Conservation (phyloP, 1,140 invertebrate species). For the Atta cephalotes region DNA sequence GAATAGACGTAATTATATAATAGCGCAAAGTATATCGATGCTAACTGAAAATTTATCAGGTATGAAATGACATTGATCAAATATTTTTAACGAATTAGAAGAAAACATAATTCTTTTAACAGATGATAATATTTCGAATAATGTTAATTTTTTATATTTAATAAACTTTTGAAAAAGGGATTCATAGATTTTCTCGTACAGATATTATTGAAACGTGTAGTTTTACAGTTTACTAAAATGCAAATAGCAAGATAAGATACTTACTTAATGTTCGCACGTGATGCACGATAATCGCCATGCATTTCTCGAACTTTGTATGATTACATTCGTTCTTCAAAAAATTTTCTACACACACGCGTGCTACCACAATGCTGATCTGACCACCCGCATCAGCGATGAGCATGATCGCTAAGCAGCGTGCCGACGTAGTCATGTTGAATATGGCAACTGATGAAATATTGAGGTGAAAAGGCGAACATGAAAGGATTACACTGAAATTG, state of each 20-base stretch:
- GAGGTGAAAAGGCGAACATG: conserved; percentile 55
- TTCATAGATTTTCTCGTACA: background rate
- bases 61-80: background rate
- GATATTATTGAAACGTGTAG: background rate
- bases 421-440: conserved; percentile 69
- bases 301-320: background rate
- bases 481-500: background rate
- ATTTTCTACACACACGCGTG: conserved; percentile 28
- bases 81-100: background rate
- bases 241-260: background rate
- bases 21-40: conserved; percentile 54
- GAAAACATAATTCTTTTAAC: background rate
- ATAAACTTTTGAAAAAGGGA: background rate
- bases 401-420: conserved; percentile 61
- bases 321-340: conserved; percentile 32
- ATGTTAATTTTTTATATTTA: conserved; percentile 6
- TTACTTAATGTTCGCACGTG: conserved; percentile 47
- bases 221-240: background rate
- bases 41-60: conserved; percentile 43
- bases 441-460: conserved; percentile 73
- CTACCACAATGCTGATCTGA: conserved; percentile 63
- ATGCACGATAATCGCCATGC: conserved; percentile 37
- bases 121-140: background rate
- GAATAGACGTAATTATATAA: conserved; percentile 53
- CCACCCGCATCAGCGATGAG: conserved; percentile 73